Conservation (phyloP, 1,140 invertebrate species). For the Euura lappo region DNA sequence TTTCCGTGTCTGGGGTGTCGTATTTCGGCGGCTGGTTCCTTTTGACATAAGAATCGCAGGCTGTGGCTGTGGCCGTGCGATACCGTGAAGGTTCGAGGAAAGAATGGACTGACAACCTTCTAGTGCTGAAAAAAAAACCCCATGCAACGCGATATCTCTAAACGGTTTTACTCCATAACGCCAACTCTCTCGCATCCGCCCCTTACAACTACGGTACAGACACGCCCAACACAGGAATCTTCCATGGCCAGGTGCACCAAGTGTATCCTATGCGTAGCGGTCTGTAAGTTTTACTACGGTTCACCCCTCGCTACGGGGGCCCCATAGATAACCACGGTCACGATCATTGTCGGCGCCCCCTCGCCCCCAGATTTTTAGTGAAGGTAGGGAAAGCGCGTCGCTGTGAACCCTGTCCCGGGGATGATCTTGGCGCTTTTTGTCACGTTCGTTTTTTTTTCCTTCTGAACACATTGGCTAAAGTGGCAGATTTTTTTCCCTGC, state of each 20-base stretch:
- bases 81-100: too few species aligned
- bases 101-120: too few species aligned
- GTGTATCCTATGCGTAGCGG: conserved; percentile 11
- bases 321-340: conserved; percentile 24
- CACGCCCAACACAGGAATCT: conserved; percentile 33
- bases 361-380: not conserved
- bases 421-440: not conserved
- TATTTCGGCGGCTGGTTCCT: not conserved
- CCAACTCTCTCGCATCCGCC: conserved; percentile 2
- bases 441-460: not conserved
- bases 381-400: not conserved
- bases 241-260: conserved; percentile 39
- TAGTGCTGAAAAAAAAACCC: too few species aligned
- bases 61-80: not conserved
- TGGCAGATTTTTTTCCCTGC: not conserved
- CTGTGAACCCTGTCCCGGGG: not conserved
- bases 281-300: conserved; percentile 14
- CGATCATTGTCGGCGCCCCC: not conserved
- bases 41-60: not conserved
- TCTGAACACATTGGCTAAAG: not conserved
- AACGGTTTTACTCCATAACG: not conserved
- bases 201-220: not conserved
- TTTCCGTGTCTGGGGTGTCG: not conserved
- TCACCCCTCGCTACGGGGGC: conserved; percentile 31
- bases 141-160: not conserved